These are phyloP conservation scores for Meles meles DNA, from an alignment of 2,113 vertebrate genomes.

Conservation along the genomic window DNA sequence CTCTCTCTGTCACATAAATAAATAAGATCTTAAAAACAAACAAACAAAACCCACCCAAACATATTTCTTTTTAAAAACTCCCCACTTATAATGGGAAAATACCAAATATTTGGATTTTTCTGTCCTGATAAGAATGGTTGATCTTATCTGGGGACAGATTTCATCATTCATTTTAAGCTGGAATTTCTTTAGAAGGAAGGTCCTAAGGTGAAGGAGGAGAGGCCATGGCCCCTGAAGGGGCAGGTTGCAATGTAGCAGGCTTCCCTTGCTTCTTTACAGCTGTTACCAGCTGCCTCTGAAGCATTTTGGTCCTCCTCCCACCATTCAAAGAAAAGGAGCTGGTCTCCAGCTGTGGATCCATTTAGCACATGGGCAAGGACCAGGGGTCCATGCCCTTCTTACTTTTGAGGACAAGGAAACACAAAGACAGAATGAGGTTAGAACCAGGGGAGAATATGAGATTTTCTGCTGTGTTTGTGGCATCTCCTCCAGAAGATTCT, in stretches of 20 bases:
- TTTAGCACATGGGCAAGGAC: neutral
- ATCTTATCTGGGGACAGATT: neutral
- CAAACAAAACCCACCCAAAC: neutral
- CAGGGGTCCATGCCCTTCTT: neutral
- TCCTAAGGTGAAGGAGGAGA: neutral
- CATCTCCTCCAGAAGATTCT: neutral
- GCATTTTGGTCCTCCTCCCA: neutral
- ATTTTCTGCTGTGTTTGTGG: neutral
- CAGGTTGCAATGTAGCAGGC: neutral
- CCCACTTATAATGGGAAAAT: neutral
- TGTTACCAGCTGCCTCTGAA: neutral
- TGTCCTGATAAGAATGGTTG: too few relatives aligned
- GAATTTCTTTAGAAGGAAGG: neutral
- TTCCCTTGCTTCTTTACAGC: neutral
- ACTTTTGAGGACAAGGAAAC: neutral
- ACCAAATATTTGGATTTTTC: neutral
- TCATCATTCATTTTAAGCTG: neutral
- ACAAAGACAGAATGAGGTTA: neutral
- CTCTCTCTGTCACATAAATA: too few relatives aligned
- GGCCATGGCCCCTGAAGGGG: neutral
- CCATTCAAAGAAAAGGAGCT: neutral
- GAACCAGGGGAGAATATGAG: neutral
- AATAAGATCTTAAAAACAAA: too few relatives aligned
- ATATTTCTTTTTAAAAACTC: constrained; percentile 1
- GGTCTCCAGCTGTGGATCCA: neutral